These are phyloP conservation scores for Temnothorax nylanderi DNA, from an alignment of 1,140 invertebrate genomes.

Conservation along the genomic window DNA sequence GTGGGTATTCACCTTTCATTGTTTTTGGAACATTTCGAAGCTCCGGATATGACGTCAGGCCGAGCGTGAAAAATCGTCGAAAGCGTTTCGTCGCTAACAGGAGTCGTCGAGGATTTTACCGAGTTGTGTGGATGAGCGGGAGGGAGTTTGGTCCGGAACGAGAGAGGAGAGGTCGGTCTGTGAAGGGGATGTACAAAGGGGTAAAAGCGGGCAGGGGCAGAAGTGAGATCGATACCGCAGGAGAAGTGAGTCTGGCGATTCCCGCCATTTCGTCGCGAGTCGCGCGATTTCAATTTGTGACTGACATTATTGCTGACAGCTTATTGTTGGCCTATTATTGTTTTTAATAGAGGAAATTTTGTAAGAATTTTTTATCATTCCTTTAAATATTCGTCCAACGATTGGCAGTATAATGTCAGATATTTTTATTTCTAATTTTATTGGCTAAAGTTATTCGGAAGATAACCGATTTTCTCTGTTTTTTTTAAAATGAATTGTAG, in stretches of 20 bases:
- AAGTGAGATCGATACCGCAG: slow-evolving; percentile 70
- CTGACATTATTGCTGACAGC: not conserved
- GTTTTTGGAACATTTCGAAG: slow-evolving; percentile 62
- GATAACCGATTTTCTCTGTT: not conserved
- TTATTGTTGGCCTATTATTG: not conserved
- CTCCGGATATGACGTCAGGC: slow-evolving; percentile 60
- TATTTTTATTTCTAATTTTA: not conserved
- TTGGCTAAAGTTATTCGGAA: not conserved
- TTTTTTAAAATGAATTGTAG: not conserved
- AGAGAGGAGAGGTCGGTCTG: slow-evolving; percentile 11
- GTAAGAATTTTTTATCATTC: not conserved
- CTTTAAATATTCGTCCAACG: not conserved
- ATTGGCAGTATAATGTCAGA: not conserved
- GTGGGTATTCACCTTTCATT: not conserved
- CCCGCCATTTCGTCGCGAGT: slow-evolving; percentile 62
- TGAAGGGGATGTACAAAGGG: slow-evolving; percentile 48
- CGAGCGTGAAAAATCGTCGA: slow-evolving; percentile 66
- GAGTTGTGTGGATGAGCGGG: slow-evolving; percentile 32
- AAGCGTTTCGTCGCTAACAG: slow-evolving; percentile 58
- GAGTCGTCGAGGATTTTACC: slow-evolving; percentile 60
- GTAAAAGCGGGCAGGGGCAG: slow-evolving; percentile 57
- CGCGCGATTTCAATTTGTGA: slow-evolving; percentile 42
- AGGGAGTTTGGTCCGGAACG: slow-evolving; percentile 61
- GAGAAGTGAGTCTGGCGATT: slow-evolving; percentile 67
- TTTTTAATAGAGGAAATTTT: not conserved